phyloP scores from a whole-genome alignment of 2,797 vertebrate species.

The Amphiprion clarkii region DNA sequence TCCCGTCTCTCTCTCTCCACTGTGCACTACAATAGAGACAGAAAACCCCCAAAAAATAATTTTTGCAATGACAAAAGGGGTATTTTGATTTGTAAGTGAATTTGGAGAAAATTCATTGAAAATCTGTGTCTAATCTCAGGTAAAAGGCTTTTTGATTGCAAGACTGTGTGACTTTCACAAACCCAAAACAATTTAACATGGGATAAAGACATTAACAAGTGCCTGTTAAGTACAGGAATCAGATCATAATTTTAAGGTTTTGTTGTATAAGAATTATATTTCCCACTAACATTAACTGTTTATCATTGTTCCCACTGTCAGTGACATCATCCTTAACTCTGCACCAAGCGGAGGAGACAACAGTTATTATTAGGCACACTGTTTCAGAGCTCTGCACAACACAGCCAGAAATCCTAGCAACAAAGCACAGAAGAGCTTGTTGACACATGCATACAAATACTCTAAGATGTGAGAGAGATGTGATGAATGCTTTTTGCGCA shows the following conservation, averaged over 20 bases:
- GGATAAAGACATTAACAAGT: not conserved
- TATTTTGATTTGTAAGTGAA: constrained; percentile 33
- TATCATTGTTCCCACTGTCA: constrained; percentile 48
- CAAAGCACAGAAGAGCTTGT: constrained; percentile 22
- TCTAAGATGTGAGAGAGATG: constrained; percentile 2
- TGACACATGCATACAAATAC: constrained; percentile 16
- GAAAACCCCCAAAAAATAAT: not conserved
- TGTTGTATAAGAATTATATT: constrained; percentile 23
- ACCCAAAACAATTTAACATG: not conserved
- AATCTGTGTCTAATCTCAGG: constrained; percentile 16
- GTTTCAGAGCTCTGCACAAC: constrained; percentile 47
- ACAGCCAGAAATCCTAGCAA: constrained; percentile 44
- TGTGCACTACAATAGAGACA: no score
- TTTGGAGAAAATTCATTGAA: constrained; percentile 22
- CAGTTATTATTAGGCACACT: constrained; percentile 64
- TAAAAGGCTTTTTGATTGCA: constrained; percentile 28
- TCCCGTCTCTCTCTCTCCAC: no score
- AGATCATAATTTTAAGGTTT: constrained; percentile 1
- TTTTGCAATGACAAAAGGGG: constrained; percentile 3
- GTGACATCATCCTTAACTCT: constrained; percentile 59
- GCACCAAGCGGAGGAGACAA: constrained; percentile 56
- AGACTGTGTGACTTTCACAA: not conserved
- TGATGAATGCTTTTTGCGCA: constrained; percentile 14
- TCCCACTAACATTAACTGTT: constrained; percentile 35
- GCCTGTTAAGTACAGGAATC: not conserved